A percentile compares a stretch with the other conserved stretches of the same genome.
phyloP scores from a whole-genome alignment of 2,113 vertebrate genomes.

The Rhynchopsitta pachyrhyncha region DNA sequence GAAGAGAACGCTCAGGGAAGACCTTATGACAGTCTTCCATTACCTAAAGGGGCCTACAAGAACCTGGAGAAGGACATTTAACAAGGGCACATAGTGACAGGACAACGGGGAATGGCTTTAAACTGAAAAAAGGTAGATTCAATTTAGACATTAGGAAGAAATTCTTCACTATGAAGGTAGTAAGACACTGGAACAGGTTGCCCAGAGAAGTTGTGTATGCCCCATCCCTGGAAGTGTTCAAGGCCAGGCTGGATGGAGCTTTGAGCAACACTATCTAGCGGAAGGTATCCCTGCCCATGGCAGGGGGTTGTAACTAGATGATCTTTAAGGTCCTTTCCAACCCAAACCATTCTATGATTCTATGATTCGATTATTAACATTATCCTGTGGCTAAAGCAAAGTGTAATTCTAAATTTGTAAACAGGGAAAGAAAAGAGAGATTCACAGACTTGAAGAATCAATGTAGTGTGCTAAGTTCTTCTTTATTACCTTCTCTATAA shows the following conservation, averaged over 20 bases:
- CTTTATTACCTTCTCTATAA: not conserved
- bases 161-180: not conserved
- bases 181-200: not conserved
- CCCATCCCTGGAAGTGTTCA: not conserved
- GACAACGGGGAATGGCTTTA: not conserved
- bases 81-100: not conserved
- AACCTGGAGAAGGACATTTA: not conserved
- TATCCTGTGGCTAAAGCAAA: not conserved
- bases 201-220: not conserved
- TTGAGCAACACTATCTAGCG: not conserved
- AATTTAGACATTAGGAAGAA: not conserved
- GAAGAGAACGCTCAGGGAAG: not conserved
- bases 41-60: not conserved
- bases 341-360: not conserved
- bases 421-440: not conserved
- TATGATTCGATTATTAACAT: not conserved
- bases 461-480: not conserved
- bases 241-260: not conserved
- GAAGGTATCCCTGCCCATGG: not conserved
- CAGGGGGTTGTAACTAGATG: not conserved
- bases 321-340: not conserved
- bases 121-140: not conserved
- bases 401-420: not conserved
- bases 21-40: not conserved
- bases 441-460: not conserved